Evolutionary conservation across 2,113 vertebrate species (phyloP).

Genomic region (Etia nguti): DNA sequence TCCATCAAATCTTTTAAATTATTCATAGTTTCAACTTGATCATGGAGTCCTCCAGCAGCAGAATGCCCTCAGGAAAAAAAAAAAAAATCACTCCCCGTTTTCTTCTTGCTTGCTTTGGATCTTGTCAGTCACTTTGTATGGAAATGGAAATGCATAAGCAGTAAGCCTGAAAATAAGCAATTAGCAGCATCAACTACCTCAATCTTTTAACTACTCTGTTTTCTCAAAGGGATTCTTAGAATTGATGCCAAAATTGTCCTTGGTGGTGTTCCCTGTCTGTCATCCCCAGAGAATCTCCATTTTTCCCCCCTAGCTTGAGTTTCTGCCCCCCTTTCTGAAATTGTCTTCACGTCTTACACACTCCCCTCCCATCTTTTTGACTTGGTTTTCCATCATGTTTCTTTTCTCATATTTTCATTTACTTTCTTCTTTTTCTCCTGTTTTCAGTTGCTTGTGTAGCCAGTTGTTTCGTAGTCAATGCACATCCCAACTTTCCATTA

Average conservation of each 20-base stretch:
- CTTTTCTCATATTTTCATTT: background rate
- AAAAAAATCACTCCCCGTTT: conserved; percentile 1
- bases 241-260: conserved; percentile 51
- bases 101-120: background rate
- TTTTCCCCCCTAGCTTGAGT: background rate
- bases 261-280: conserved; percentile 34
- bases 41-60: background rate
- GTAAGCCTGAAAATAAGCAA: conserved; percentile 60
- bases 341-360: background rate
- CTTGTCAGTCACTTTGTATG: conserved; percentile 39
- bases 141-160: conserved; percentile 36
- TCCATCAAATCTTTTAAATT: conserved; percentile 32
- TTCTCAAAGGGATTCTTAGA: conserved; percentile 2
- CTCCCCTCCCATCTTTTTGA: background rate
- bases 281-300: conserved; percentile 10
- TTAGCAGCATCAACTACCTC: conserved; percentile 42
- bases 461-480: conserved; percentile 24
- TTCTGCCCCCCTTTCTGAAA: background rate
- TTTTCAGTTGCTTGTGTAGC: conserved; percentile 10
- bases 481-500: conserved; percentile 43
- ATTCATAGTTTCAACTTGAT: conserved; percentile 30
- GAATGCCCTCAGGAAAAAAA: background rate
- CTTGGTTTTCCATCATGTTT: background rate
- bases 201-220: background rate
- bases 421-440: background rate